These are phyloP conservation scores for Scaptomyza tumidula DNA, from an alignment of 2,888 invertebrate species.

Conservation along the genomic window DNA sequence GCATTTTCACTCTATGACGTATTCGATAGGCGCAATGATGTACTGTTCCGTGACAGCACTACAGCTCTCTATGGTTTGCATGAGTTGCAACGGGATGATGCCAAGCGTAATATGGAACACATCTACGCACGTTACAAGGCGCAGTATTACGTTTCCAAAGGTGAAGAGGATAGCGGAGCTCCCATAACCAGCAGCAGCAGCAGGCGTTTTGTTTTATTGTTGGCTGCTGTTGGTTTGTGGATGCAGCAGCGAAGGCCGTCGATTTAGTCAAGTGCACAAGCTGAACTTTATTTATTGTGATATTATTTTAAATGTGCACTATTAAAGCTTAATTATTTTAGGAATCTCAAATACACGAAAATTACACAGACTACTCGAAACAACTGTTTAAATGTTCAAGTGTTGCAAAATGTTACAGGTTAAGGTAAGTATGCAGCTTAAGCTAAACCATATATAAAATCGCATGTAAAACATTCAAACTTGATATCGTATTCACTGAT, in stretches of 20 bases:
- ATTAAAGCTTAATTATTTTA: constrained; percentile 43
- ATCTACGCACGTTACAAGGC: constrained; percentile 78
- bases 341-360: constrained; percentile 27
- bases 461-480: background rate
- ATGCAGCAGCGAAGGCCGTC: constrained; percentile 15
- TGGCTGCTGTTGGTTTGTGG: constrained; percentile 17
- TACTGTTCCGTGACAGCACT: constrained; percentile 87
- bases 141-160: constrained; percentile 63
- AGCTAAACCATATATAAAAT: background rate
- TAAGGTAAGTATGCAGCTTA: constrained; percentile 35
- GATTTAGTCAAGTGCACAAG: constrained; percentile 39
- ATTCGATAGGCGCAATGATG: constrained; percentile 87
- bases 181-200: background rate
- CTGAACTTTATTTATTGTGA: constrained; percentile 66
- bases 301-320: constrained; percentile 65
- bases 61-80: constrained; percentile 77
- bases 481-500: background rate
- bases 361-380: background rate
- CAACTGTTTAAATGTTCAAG: constrained; percentile 14
- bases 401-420: constrained; percentile 28
- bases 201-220: constrained; percentile 16
- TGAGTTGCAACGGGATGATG: constrained; percentile 78
- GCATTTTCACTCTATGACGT: constrained; percentile 90
- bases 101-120: constrained; percentile 81
- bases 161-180: constrained; percentile 25